Base-by-base conservation (phyloP, 1,140 invertebrate genomes). In the Paralvinella palmiformis region DNA sequence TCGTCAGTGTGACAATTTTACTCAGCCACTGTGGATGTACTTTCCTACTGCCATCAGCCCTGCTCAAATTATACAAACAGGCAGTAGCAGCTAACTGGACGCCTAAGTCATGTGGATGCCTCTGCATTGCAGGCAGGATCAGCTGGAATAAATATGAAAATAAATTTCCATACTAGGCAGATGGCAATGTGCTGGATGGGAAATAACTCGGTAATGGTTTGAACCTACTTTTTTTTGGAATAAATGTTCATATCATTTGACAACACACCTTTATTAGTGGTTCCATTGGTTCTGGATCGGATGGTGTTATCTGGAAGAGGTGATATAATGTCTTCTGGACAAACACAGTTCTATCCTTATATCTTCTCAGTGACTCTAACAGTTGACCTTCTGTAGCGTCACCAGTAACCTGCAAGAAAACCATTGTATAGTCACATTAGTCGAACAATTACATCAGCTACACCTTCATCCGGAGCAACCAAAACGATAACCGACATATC, bases 31-130 rank as follows among this genome's bases (percentile, higher is more conserved):
- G 81, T 1, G 88, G 87, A 79, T 90, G 88, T 58, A 91, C 85
- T 72, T 85, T 85, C 56, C 78, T 69, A 1, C 86, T 86, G 2
- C 88, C 73, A 68, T 88, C 86, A 20, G 85, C 85, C 72, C 87
- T 87, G 1, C 88, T 89, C 22, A 91, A 82, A 79, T 91, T 91
- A 73, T 91, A 91, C 22, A 91, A 80, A 75, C 89, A 91, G 29
- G 89, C 90, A 33, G 89, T 91, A 7, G 87, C 88, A 44, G 89
- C 88, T 85, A 91, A 88, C 80, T 91, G 89, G 44, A 91, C 86
- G 29, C 85, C 84, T 63, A 88, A 84, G 59, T 86, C 82, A 56
- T 84, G 83, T 3, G 85, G 84, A 79, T 90, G 86, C 27, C 80
- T 78, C 72, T 84, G 84, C 89, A 91, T 89, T 31, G 83, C 82